Percentiles rank a stretch among this genome's conserved stretches.
phyloP scores from a whole-genome alignment of 2,888 invertebrate species.

The Griposia aprilina region DNA sequence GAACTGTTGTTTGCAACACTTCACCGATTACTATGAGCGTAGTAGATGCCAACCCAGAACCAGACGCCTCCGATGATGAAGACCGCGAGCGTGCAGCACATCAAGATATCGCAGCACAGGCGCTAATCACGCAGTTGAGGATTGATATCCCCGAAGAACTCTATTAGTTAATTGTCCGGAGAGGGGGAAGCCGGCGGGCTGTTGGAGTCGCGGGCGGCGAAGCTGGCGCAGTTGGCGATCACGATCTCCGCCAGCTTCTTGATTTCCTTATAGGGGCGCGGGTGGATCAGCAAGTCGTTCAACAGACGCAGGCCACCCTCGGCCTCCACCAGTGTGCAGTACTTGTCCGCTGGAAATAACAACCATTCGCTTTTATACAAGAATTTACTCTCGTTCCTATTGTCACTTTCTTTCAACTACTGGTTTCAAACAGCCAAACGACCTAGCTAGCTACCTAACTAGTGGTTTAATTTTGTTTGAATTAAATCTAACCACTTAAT shows the following conservation, averaged over 20 bases:
- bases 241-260: conserved; percentile 93
- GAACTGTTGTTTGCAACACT: conserved; percentile 21
- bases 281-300: conserved; percentile 91
- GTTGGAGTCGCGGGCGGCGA: conserved; percentile 59
- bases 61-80: conserved; percentile 13
- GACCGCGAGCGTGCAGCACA: conserved; percentile 33
- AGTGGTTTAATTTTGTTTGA: neutral
- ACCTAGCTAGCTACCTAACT: no score
- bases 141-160: conserved; percentile 79
- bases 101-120: conserved; percentile 40
- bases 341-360: conserved; percentile 95
- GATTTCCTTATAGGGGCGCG: conserved; percentile 92
- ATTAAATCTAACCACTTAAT: no score
- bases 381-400: neutral
- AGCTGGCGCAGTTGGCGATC: conserved; percentile 91
- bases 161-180: conserved; percentile 81
- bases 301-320: conserved; percentile 96
- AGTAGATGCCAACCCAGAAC: conserved; percentile 11
- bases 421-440: neutral
- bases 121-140: conserved; percentile 77
- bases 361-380: neutral
- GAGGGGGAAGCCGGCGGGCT: conserved; percentile 57
- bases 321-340: conserved; percentile 96
- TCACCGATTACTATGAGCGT: conserved; percentile 26
- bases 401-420: neutral